phyloP scores from a whole-genome alignment of 2,113 vertebrate species.

The Sylvia atricapilla region DNA sequence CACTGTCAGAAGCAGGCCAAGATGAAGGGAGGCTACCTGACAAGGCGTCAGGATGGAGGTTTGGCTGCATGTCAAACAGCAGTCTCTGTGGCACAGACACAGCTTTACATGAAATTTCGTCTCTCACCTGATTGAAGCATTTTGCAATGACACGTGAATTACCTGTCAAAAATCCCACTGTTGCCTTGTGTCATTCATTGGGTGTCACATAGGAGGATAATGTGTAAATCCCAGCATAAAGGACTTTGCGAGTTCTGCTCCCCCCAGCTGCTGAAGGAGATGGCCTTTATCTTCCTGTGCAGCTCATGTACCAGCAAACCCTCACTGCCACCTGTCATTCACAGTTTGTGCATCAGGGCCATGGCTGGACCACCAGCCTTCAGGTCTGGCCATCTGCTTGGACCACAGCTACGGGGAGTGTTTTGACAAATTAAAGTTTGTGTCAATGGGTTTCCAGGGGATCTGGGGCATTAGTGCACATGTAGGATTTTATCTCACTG shows the following conservation, averaged over 20 bases:
- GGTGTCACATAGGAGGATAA: neutral
- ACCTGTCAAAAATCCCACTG: neutral
- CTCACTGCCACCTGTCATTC: neutral
- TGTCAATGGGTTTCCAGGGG: neutral
- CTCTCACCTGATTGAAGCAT: neutral
- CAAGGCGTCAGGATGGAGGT: neutral
- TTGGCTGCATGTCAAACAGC: neutral
- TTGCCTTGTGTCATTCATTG: conserved; percentile 1
- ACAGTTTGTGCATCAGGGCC: neutral
- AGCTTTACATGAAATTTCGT: neutral
- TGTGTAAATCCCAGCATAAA: neutral
- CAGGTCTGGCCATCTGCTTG: neutral
- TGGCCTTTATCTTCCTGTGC: neutral
- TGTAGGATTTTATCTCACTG: neutral
- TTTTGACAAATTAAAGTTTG: neutral
- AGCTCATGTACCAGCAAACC: neutral
- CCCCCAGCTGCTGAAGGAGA: neutral
- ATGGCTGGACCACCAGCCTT: neutral
- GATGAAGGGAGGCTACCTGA: neutral
- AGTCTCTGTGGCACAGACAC: neutral
- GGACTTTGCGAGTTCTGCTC: neutral
- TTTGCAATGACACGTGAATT: neutral
- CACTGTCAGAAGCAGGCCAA: neutral
- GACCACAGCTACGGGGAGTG: neutral
- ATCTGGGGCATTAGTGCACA: neutral